Base-by-base conservation (phyloP, 2,113 vertebrate genomes). In the Corythornis cristatus region DNA sequence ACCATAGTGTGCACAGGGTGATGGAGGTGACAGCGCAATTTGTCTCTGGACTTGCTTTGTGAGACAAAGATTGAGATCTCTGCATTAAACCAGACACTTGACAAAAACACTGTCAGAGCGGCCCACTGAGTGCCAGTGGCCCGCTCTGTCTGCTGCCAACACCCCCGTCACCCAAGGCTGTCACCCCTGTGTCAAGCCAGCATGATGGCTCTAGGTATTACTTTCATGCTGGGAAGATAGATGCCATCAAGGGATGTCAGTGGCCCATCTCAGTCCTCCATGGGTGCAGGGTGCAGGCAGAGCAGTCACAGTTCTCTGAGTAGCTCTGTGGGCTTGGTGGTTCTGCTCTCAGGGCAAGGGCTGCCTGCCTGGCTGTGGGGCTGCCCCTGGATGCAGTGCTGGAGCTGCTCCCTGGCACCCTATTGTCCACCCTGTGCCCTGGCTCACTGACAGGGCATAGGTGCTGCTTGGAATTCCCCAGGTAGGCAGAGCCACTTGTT, bases 1-100 rank as follows among this genome's bases (percentile, higher is more conserved):
- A 40, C n/a, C 29, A 4, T 9, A 62, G 51, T 1, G 1, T 0
- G 0, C 37, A 12, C 31, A 0, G 1, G 20, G 33, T 35, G 48
- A 23, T 2, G 2, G n/a, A n/a, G 51, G 43, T 50, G 60, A 40
- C 11, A 57, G 76, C 25, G 46, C 40, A 90, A 33, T 51, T 25
- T 14, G 12, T 21, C n/a, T 43, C 62, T 28, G 40, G 25, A 4
- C 22, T 90, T 81, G 43, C 35, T 28, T 3, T 76, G 72, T 56
- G 42, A 67, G 28, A 71, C 0, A 2, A 60, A 80, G 57, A 16
- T 1, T 74, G 88, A 72, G 53, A 76, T 65, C 13, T 53, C 64
- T 90, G 33, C 74, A 57, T 79, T 76, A 76, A 87, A 90, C 23
- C 26, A 25, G 23, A 25, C 3, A 11, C 2, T 1, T 17, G 20